Evolutionary conservation across 2,888 invertebrate species (phyloP).

Genomic region (Drosophila cognata): DNA sequence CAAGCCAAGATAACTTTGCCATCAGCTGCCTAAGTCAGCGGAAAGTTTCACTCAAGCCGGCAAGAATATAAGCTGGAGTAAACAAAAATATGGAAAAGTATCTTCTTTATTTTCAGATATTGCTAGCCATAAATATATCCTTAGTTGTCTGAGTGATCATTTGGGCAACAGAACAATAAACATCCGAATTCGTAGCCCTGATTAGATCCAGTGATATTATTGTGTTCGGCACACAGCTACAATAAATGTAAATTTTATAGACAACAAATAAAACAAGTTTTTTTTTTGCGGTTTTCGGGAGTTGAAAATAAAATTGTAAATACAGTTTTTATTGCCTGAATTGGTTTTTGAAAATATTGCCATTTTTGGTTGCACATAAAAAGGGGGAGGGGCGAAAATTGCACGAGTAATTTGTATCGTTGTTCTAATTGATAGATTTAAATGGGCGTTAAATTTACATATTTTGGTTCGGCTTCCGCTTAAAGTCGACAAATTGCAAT

Average conservation of each 20-base stretch:
- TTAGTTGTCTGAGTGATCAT: neutral
- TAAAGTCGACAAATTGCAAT: slow-evolving; percentile 41
- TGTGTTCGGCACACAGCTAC: neutral
- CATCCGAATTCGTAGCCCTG: neutral
- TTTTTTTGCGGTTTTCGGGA: slow-evolving; percentile 39
- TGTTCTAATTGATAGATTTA: slow-evolving; percentile 23
- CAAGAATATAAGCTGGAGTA: neutral
- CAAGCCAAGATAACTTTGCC: neutral
- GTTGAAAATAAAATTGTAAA: slow-evolving; percentile 43
- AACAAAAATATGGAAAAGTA: neutral
- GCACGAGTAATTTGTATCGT: slow-evolving; percentile 27
- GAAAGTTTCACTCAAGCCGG: neutral
- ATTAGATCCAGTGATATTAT: neutral
- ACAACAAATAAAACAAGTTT: slow-evolving; percentile 35
- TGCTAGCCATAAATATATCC: no score
- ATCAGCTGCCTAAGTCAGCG: neutral
- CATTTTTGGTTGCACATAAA: slow-evolving; percentile 40
- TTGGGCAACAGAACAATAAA: neutral
- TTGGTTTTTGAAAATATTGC: slow-evolving; percentile 47
- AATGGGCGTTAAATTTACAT: slow-evolving; percentile 25
- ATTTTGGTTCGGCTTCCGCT: slow-evolving; percentile 38
- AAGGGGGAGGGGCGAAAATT: neutral
- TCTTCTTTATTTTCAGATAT: neutral
- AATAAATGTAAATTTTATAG: neutral
- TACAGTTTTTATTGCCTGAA: slow-evolving; percentile 65